Conservation (phyloP, 2,797 vertebrate species). For the Gouania willdenowi region DNA sequence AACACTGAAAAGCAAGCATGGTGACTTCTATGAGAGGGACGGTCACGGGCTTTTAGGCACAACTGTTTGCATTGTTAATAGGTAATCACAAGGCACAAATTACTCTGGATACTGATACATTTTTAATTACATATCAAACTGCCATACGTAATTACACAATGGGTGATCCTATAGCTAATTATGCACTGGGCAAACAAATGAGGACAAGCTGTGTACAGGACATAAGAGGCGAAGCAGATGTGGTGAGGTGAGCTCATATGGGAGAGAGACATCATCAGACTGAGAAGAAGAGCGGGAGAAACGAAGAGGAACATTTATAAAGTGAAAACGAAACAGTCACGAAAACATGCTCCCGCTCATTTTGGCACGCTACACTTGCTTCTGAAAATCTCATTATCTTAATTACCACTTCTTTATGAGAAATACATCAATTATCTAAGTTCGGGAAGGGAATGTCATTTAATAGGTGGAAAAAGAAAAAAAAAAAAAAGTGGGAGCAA, state of each 20-base stretch:
- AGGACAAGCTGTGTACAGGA: slow-evolving; percentile 47
- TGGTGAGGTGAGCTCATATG: slow-evolving; percentile 32
- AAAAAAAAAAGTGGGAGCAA: no score
- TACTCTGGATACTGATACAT: slow-evolving; percentile 65
- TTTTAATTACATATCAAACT: slow-evolving; percentile 76
- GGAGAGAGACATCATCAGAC: slow-evolving; percentile 5
- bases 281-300: slow-evolving; percentile 9
- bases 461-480: slow-evolving; percentile 33
- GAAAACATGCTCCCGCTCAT: slow-evolving; percentile 26
- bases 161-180: slow-evolving; percentile 74
- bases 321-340: slow-evolving; percentile 28
- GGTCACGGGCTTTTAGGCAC: slow-evolving; percentile 68
- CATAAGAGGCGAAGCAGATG: slow-evolving; percentile 45
- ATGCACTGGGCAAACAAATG: slow-evolving; percentile 65
- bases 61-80: slow-evolving; percentile 70
- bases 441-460: slow-evolving; percentile 24
- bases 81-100: slow-evolving; percentile 69
- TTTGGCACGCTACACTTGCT: slow-evolving; percentile 52
- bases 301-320: slow-evolving; percentile 11
- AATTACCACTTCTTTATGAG: slow-evolving; percentile 60
- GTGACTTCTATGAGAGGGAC: slow-evolving; percentile 52
- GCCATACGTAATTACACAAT: slow-evolving; percentile 73
- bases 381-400: slow-evolving; percentile 68
- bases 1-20: slow-evolving; percentile 30
- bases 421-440: slow-evolving; percentile 58